phyloP scores from a whole-genome alignment of 2,113 vertebrate species.

The Mystacornis crossleyi region DNA sequence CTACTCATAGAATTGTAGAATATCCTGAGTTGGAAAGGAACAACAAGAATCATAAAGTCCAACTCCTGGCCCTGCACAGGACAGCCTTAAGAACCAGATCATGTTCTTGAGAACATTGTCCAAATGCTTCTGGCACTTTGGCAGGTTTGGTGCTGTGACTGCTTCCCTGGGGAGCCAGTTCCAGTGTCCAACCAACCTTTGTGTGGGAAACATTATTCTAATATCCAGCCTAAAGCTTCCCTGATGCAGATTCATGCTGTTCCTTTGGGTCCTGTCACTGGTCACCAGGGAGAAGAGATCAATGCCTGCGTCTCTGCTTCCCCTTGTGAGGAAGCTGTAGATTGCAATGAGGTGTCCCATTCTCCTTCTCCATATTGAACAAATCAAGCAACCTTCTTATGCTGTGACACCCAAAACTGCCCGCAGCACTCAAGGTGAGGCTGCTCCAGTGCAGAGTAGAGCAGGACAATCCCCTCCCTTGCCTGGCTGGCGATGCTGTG shows the following conservation, averaged over 20 bases:
- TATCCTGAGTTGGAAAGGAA: background rate
- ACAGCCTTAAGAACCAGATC: background rate
- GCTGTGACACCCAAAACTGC: background rate
- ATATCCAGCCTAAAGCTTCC: background rate
- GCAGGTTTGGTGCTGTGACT: background rate
- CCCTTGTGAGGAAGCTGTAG: background rate
- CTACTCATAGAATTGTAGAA: background rate
- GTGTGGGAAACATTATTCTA: background rate
- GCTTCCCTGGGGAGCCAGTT: background rate
- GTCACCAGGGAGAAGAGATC: background rate
- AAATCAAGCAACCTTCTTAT: background rate
- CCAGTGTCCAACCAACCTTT: too few species aligned
- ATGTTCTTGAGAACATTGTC: background rate
- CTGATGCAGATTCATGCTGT: background rate
- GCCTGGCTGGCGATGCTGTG: fast-evolving
- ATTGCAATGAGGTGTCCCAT: too few species aligned
- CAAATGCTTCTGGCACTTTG: background rate
- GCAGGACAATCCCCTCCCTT: background rate
- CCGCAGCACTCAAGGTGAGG: background rate
- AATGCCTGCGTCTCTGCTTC: background rate
- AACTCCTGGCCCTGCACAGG: background rate
- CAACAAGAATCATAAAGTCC: background rate
- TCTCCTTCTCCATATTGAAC: background rate
- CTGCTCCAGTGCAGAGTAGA: fast-evolving
- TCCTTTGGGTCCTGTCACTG: background rate